Evolutionary conservation across 2,797 vertebrate species (phyloP).

Genomic region (Zalophus californianus): DNA sequence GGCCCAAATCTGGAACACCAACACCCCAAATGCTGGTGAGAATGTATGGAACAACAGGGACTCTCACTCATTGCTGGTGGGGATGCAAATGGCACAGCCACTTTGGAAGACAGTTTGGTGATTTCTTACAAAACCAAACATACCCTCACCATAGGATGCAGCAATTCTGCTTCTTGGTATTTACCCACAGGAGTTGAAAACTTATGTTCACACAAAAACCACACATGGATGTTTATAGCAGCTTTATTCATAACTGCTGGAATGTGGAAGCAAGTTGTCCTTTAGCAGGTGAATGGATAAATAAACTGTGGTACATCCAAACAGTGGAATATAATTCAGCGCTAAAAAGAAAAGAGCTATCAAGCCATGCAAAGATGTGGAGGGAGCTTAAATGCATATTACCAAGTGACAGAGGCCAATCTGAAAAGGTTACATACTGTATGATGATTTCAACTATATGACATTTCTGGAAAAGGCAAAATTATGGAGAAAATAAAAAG

Average conservation of each 20-base stretch:
- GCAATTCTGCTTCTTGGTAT: background rate
- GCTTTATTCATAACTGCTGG: background rate
- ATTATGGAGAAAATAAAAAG: background rate
- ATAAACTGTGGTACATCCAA: background rate
- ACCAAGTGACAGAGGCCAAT: background rate
- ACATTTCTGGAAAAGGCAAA: conserved; percentile 36
- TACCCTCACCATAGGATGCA: background rate
- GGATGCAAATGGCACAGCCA: background rate
- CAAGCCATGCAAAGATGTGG: background rate
- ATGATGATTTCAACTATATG: background rate
- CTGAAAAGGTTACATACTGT: background rate
- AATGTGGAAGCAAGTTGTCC: background rate
- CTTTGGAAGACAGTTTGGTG: background rate
- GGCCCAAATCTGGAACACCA: background rate
- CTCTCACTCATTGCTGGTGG: background rate
- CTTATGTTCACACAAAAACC: background rate
- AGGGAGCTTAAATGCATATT: background rate
- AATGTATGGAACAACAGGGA: background rate
- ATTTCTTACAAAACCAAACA: background rate
- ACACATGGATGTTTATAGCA: background rate
- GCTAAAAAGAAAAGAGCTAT: background rate
- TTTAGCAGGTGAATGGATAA: background rate
- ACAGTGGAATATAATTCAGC: background rate
- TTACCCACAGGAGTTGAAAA: background rate
- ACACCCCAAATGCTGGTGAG: background rate